Evolutionary conservation across 2,113 vertebrate species (phyloP), one percentile per base, ranked within the genome.

Genomic region (Thamnaconus septentrionalis): DNA sequence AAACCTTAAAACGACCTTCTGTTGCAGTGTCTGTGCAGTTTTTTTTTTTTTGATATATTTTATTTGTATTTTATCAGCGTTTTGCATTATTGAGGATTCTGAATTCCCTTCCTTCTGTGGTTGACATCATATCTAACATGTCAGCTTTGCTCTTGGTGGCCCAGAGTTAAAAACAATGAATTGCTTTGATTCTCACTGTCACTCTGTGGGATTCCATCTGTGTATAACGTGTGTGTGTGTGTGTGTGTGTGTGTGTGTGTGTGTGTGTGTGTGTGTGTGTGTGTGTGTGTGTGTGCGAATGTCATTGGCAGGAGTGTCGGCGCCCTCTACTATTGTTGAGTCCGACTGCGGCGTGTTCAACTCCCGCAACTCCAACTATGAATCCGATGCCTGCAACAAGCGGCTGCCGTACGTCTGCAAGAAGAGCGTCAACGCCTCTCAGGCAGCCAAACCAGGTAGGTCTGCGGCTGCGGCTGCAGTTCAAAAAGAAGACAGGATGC

Each of bases 351-450:
- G 92, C 0, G 85, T 78, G 40, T 89, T 98, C 84, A 90, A 91
- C 71, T 82, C 90, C 18, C 18, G 18, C 4, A 56, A 83, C 0
- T 90, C 90, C 18, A 85, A 82, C 47, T 99, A 93, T 83, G 88
- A 91, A 53, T 86, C 88, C 39, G 88, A 87, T 56, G 79, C 88
- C 0, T 99, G 97, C 69, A 92, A 90, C 60, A 84, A 79, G 11
- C 75, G 53, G 3, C 88, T 98, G 74, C 95, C 97, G 0, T 98
- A 97, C 64, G 39, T 97, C 79, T 99, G 97, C 86, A 96, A 97
- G 76, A 86, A 91, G 12, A 55, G 18, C 0, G 5, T 68, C 46
- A 82, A 70, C 0, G 41, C 61, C 10, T 50, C 83, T 8, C 44
- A 5, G 4, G 41, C 72, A 2, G 31, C 61, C 7, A 87, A 12